Percentiles rank a stretch among this genome's conserved stretches.
These are phyloP conservation scores for Plemyria rubiginata DNA, from an alignment of 2,888 invertebrate genomes.

Conservation along the genomic window DNA sequence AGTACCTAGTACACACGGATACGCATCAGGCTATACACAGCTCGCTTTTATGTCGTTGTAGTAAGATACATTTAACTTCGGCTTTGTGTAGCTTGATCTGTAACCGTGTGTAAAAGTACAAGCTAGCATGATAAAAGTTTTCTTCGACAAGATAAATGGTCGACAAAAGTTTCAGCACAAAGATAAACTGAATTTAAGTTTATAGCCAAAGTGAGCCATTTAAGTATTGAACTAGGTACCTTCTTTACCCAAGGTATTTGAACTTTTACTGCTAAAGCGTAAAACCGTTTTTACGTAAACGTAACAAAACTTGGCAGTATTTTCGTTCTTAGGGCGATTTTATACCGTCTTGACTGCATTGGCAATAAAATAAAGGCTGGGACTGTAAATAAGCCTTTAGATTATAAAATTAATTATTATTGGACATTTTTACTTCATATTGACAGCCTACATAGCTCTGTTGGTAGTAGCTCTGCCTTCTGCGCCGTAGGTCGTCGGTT, in stretches of 20 bases:
- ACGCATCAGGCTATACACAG: too few species aligned
- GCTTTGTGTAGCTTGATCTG: too few species aligned
- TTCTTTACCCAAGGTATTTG: constrained; percentile 15
- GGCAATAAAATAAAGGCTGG: constrained; percentile 6
- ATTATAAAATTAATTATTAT: too few species aligned
- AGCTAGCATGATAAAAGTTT: constrained; percentile 12
- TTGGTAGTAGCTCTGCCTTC: too few species aligned
- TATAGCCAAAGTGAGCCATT: constrained; percentile 1
- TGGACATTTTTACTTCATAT: too few species aligned
- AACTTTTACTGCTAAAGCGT: constrained; percentile 19
- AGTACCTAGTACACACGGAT: not conserved
- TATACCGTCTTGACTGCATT: constrained; percentile 13
- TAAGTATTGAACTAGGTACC: constrained; percentile 14
- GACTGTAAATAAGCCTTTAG: not conserved
- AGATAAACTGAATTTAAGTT: constrained; percentile 15
- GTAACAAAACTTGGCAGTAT: constrained; percentile 16
- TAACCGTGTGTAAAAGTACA: not conserved
- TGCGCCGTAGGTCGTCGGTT: too few species aligned
- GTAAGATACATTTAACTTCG: too few species aligned
- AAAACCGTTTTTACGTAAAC: not conserved
- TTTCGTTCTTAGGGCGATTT: not conserved
- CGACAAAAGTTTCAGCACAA: constrained; percentile 6
- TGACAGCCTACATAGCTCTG: too few species aligned
- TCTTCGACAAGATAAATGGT: constrained; percentile 15
- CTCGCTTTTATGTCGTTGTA: too few species aligned